Percentiles rank a stretch among this genome's conserved stretches.
Evolutionary conservation across 1,140 invertebrate species (phyloP).

Genomic region (Drosophila rufa): DNA sequence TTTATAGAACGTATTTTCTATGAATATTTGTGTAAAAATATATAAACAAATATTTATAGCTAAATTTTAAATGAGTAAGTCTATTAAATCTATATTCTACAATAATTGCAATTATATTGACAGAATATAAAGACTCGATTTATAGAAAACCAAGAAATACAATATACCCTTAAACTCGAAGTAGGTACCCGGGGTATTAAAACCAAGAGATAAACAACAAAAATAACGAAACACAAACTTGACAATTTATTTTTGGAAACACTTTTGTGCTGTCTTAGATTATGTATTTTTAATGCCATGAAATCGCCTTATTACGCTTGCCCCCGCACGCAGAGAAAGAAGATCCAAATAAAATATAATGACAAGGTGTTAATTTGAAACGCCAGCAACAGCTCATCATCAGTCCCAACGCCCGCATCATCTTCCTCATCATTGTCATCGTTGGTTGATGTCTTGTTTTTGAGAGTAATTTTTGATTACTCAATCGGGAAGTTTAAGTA

Average conservation of each 20-base stretch:
- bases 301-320: slow-evolving; percentile 45
- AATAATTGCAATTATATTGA: neutral
- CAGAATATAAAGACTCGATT: neutral
- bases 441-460: slow-evolving; percentile 29
- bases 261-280: slow-evolving; percentile 50
- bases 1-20: neutral
- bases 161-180: neutral
- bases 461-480: slow-evolving; percentile 13
- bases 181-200: neutral
- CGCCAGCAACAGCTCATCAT: slow-evolving; percentile 21
- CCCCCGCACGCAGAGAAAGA: neutral
- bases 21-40: neutral
- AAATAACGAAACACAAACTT: slow-evolving; percentile 33
- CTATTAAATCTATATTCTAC: too few species aligned
- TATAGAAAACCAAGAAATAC: neutral
- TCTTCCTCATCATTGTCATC: slow-evolving; percentile 17
- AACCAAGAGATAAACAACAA: slow-evolving; percentile 1
- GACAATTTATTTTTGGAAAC: slow-evolving; percentile 66
- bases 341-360: slow-evolving; percentile 32
- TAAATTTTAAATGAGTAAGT: neutral
- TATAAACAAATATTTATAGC: too few species aligned
- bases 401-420: slow-evolving; percentile 10
- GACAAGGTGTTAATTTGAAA: slow-evolving; percentile 60
- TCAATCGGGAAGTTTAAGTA: slow-evolving; percentile 10
- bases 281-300: slow-evolving; percentile 54